Evolutionary conservation across 2,113 vertebrate genomes (phyloP).

Genomic region (Ciconia boyciana): DNA sequence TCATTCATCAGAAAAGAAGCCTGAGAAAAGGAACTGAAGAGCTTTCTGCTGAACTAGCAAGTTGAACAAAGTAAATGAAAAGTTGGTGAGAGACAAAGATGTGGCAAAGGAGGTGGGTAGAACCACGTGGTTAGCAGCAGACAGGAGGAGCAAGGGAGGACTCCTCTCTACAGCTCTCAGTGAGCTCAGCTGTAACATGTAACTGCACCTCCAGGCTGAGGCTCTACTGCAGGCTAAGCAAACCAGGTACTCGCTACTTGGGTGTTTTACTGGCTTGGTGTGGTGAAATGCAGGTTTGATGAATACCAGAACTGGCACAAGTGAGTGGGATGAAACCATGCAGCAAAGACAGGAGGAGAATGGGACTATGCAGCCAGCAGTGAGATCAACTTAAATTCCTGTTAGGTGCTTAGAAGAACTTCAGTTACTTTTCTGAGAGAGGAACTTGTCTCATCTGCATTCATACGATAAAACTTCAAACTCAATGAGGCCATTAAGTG

Average conservation of each 20-base stretch:
- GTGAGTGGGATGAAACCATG: background rate
- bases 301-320: background rate
- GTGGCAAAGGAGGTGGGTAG: background rate
- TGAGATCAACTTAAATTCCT: background rate
- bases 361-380: background rate
- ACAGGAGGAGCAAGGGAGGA: background rate
- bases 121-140: background rate
- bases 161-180: rapidly evolving
- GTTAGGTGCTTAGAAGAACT: background rate
- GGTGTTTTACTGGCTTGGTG: background rate
- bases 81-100: background rate
- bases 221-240: background rate
- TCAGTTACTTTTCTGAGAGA: background rate
- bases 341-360: background rate
- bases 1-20: background rate
- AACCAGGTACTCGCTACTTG: background rate
- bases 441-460: background rate
- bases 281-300: background rate
- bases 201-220: background rate
- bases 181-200: background rate
- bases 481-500: background rate
- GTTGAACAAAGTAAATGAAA: background rate
- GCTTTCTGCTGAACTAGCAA: background rate
- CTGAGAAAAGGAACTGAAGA: background rate
- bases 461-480: background rate